Conservation (phyloP, 2,797 vertebrate genomes). For the Cynopterus sphinx region DNA sequence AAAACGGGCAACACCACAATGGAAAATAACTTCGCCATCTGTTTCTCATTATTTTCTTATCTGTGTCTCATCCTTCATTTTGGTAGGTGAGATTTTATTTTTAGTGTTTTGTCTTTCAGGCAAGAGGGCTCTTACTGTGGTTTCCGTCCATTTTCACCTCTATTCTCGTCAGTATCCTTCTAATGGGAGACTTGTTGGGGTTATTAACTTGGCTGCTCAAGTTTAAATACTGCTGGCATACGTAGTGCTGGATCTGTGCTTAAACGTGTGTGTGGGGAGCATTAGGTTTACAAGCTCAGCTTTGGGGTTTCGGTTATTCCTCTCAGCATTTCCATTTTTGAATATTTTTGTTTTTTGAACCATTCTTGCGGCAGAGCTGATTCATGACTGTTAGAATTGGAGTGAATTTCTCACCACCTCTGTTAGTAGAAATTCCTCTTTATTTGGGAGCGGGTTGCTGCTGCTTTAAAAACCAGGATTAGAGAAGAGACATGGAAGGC, state of each 20-base stretch:
- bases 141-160: constrained; percentile 32
- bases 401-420: neutral
- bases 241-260: neutral
- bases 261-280: accelerated
- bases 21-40: constrained; percentile 53
- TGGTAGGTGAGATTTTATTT: constrained; percentile 51
- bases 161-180: neutral
- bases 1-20: neutral
- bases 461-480: neutral
- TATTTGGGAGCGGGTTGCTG: neutral
- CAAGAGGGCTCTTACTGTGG: neutral
- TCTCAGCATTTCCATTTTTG: neutral
- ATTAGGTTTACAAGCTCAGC: neutral
- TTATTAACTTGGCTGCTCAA: neutral
- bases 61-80: constrained; percentile 67
- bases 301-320: neutral
- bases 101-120: constrained; percentile 20
- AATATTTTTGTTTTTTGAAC: neutral
- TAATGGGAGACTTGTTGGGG: neutral
- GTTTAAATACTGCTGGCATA: neutral
- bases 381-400: neutral
- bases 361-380: neutral
- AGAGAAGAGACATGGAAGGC: neutral
- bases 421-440: neutral
- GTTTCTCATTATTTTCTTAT: constrained; percentile 33